Percentiles rank a stretch among this genome's conserved stretches.
These are phyloP conservation scores for Ptycholaimellus sp. DNA, from an alignment of 2,888 invertebrate genomes.

Conservation along the genomic window DNA sequence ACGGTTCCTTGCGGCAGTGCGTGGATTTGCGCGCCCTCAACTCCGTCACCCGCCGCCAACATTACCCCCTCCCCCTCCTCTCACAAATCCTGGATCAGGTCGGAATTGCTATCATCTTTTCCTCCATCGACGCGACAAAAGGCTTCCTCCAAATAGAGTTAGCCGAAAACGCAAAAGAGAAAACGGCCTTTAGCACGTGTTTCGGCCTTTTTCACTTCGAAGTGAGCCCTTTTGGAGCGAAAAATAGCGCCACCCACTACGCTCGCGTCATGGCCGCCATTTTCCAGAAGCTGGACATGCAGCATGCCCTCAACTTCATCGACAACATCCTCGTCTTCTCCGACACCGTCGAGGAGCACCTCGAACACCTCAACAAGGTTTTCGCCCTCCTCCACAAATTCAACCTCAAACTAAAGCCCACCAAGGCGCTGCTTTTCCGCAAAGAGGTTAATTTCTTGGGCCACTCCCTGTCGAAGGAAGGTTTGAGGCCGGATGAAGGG, in stretches of 20 bases:
- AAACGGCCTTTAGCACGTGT: no score
- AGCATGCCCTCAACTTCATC: background rate
- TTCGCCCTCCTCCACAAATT: background rate
- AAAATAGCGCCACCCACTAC: no score
- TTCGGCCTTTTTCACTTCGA: no score
- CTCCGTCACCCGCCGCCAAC: slow-evolving; percentile 9
- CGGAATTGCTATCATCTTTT: no score
- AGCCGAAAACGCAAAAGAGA: no score
- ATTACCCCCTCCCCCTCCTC: slow-evolving; percentile 10
- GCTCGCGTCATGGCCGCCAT: no score
- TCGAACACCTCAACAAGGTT: background rate
- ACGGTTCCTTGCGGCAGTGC: slow-evolving; percentile 13
- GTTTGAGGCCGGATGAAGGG: slow-evolving; percentile 4
- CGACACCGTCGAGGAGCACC: slow-evolving; percentile 1
- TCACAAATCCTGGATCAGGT: no score
- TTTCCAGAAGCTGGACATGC: no score
- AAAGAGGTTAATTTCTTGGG: slow-evolving; percentile 8
- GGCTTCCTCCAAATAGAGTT: no score
- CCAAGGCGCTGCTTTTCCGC: slow-evolving; percentile 6
- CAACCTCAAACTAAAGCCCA: slow-evolving; percentile 2
- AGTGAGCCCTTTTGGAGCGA: no score
- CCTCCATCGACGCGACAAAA: no score
- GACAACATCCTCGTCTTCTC: slow-evolving; percentile 3
- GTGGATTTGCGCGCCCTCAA: slow-evolving; percentile 17
- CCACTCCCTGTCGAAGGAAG: slow-evolving; percentile 2